These are phyloP conservation scores for Oscheius sp. DNA, from an alignment of 2,888 invertebrate species.

Conservation along the genomic window DNA sequence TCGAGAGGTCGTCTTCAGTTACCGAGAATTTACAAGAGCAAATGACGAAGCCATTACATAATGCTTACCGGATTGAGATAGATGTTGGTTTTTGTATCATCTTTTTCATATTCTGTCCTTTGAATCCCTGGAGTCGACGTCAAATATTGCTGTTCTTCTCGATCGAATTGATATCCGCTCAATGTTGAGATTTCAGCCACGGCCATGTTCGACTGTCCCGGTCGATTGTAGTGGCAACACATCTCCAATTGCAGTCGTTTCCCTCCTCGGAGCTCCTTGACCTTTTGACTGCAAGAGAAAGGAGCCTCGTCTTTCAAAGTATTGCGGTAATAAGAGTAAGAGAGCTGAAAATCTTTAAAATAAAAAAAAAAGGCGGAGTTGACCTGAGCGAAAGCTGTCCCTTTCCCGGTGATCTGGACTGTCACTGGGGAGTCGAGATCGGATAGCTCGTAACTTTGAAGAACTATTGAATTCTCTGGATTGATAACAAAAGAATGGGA, in stretches of 20 bases:
- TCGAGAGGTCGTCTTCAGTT: too few relatives aligned
- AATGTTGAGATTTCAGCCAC: conserved; percentile 73
- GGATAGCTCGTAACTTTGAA: conserved; percentile 81
- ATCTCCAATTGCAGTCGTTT: conserved; percentile 68
- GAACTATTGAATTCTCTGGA: conserved; percentile 78
- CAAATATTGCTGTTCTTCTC: conserved; percentile 47
- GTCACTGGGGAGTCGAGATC: conserved; percentile 76
- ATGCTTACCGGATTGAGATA: conserved; percentile 75
- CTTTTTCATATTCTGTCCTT: conserved; percentile 73
- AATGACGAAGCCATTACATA: too few relatives aligned
- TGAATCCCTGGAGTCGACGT: conserved; percentile 71
- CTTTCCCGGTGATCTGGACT: conserved; percentile 84
- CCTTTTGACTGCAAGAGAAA: conserved; percentile 69
- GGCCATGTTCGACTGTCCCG: conserved; percentile 74
- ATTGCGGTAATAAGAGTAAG: conserved; percentile 85
- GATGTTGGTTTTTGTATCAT: conserved; percentile 74
- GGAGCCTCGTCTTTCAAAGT: conserved; percentile 64
- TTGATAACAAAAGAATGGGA: conserved; percentile 61
- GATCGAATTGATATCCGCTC: conserved; percentile 61
- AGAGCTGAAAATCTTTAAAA: conserved; percentile 74
- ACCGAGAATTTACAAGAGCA: too few relatives aligned
- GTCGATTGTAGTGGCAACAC: conserved; percentile 73
- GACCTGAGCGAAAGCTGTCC: conserved; percentile 77
- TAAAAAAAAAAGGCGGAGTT: too few relatives aligned
- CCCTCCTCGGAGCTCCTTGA: conserved; percentile 67